Conservation (phyloP, 2,113 vertebrate species). For the Ophiodon elongatus region DNA sequence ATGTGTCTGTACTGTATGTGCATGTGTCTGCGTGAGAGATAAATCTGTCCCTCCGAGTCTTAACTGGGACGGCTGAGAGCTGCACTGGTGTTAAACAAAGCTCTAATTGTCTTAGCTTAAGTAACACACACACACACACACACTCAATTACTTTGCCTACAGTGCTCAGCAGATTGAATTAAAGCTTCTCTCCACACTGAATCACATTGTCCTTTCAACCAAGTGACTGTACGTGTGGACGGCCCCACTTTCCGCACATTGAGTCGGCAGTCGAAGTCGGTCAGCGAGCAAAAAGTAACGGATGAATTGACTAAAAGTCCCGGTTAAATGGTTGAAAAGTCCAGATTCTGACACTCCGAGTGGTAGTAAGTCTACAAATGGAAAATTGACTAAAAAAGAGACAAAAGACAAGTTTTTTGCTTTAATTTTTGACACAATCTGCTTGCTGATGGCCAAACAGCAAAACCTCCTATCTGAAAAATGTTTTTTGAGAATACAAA, state of each 20-base stretch:
- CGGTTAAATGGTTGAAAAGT: not conserved
- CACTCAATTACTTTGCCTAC: conserved; percentile 18
- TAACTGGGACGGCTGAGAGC: conserved; percentile 21
- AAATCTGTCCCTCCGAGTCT: conserved; percentile 13
- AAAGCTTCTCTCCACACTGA: not conserved
- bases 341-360: too few species aligned
- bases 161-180: not conserved
- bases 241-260: not conserved
- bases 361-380: not conserved
- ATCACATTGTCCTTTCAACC: not conserved
- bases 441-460: too few species aligned
- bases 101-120: conserved; percentile 42
- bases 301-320: not conserved
- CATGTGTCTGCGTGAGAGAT: not conserved
- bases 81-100: conserved; percentile 43
- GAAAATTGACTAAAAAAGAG: not conserved
- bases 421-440: not conserved
- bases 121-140: conserved; percentile 9
- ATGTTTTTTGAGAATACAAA: too few species aligned
- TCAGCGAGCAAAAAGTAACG: not conserved
- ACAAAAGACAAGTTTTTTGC: not conserved
- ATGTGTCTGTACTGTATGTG: not conserved
- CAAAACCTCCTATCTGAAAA: too few species aligned
- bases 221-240: not conserved
- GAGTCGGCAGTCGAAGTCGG: not conserved